phyloP scores from a whole-genome alignment of 2,797 vertebrate genomes.

The Platalea minor region DNA sequence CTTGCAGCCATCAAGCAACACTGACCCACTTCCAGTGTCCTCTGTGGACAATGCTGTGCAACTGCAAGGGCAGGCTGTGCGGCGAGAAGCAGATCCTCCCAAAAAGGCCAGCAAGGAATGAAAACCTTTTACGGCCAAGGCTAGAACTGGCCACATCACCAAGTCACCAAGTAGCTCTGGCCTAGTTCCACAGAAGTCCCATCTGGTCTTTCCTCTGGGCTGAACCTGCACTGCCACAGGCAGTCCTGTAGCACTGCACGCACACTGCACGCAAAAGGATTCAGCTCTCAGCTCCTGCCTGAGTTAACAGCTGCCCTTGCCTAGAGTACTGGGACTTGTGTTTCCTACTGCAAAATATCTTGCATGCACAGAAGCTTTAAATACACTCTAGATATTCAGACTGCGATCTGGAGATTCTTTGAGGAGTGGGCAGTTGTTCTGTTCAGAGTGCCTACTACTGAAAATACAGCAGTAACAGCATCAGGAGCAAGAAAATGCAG shows the following conservation, averaged over 20 bases:
- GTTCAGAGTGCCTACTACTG: not conserved
- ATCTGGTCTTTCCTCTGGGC: not conserved
- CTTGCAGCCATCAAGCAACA: not conserved
- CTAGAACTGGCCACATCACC: not conserved
- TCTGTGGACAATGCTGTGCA: not conserved
- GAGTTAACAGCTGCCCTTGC: not conserved
- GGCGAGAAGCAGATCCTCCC: not conserved
- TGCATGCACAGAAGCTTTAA: not conserved
- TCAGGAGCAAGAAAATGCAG: not conserved
- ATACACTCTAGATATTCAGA: not conserved
- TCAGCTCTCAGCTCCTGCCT: not conserved
- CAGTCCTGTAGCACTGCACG: not conserved
- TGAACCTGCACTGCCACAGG: not conserved
- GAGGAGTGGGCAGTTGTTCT: not conserved
- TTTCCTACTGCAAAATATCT: not conserved
- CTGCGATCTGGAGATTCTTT: not conserved
- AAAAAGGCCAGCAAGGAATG: not conserved
- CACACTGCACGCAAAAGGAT: not conserved
- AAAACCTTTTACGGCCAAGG: not conserved
- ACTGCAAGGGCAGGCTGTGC: not conserved
- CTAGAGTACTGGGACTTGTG: not conserved
- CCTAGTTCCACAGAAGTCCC: not conserved
- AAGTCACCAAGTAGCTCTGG: not conserved
- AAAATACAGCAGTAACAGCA: not conserved
- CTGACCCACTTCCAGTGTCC: not conserved